Evolutionary conservation across 2,888 invertebrate genomes (phyloP).

Genomic region (Hipparchia sbordonii): DNA sequence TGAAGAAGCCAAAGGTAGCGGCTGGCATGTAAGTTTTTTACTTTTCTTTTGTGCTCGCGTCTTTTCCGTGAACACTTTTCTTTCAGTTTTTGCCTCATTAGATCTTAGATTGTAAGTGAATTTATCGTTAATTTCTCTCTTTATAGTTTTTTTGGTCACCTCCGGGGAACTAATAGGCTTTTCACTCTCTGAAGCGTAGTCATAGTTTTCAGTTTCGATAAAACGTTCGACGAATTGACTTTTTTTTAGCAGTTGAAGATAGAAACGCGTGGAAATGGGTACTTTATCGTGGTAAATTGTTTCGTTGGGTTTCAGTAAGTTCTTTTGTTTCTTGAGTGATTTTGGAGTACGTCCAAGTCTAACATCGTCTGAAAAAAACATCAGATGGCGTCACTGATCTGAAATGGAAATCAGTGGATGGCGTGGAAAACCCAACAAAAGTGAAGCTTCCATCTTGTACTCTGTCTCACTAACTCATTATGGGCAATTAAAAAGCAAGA

Average conservation of each 20-base stretch:
- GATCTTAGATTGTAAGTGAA: conserved; percentile 68
- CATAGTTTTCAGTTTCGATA: conserved; percentile 62
- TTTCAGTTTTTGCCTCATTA: conserved; percentile 62
- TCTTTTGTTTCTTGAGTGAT: conserved; percentile 61
- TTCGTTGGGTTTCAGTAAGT: conserved; percentile 65
- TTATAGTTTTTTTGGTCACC: conserved; percentile 48
- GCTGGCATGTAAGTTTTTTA: conserved; percentile 38
- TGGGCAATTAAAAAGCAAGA: too few species aligned
- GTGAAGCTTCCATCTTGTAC: too few species aligned
- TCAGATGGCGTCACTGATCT: too few species aligned
- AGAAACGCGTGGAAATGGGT: conserved; percentile 72
- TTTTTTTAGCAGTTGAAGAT: conserved; percentile 68
- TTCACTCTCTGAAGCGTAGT: conserved; percentile 73
- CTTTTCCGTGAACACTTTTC: conserved; percentile 59
- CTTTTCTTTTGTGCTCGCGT: conserved; percentile 50
- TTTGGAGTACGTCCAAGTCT: conserved; percentile 54
- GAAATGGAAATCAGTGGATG: too few species aligned
- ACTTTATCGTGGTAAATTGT: conserved; percentile 75
- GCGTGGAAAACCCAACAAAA: not conserved
- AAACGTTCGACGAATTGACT: conserved; percentile 71
- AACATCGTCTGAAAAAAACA: conserved; percentile 51
- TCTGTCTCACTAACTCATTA: too few species aligned
- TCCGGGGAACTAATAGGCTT: conserved; percentile 55
- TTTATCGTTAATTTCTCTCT: conserved; percentile 54
- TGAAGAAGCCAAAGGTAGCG: conserved; percentile 35